Evolutionary conservation across 2,888 invertebrate species (phyloP).

Genomic region (Xestia rhomboidea): DNA sequence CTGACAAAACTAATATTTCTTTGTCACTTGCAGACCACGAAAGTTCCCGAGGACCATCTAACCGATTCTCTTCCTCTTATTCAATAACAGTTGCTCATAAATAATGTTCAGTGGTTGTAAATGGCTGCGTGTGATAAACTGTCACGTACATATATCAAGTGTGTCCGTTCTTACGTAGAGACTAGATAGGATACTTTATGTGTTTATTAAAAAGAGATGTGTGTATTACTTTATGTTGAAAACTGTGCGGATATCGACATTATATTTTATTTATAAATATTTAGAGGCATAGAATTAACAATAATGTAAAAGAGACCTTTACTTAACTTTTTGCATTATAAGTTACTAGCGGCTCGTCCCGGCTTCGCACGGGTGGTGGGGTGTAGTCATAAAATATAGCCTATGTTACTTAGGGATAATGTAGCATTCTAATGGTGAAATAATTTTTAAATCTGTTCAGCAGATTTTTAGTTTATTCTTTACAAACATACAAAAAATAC

Average conservation of each 20-base stretch:
- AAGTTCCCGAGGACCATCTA: not conserved
- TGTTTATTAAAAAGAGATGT: constrained; percentile 77
- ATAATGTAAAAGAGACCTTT: not conserved
- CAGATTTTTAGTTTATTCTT: too few relatives aligned
- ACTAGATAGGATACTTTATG: constrained; percentile 73
- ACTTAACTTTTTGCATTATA: not conserved
- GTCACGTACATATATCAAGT: constrained; percentile 66
- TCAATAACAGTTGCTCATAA: not conserved
- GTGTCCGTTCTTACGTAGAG: constrained; percentile 57
- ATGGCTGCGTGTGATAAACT: constrained; percentile 30
- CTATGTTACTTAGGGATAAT: too few relatives aligned
- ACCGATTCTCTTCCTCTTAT: not conserved
- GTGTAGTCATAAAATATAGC: too few relatives aligned
- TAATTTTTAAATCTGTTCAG: too few relatives aligned
- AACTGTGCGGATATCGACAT: too few relatives aligned
- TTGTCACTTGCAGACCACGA: not conserved
- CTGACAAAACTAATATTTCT: not conserved
- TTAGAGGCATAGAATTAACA: not conserved
- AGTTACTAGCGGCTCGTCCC: not conserved
- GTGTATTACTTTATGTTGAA: constrained; percentile 32
- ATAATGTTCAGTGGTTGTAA: not conserved
- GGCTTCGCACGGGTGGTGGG: too few relatives aligned
- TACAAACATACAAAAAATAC: too few relatives aligned
- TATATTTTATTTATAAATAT: not conserved
- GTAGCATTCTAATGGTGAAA: too few relatives aligned